Evolutionary conservation across 2,888 invertebrate species (phyloP), one percentile per base, ranked within the genome.

Genomic region (Eupeodes latifasciatus): DNA sequence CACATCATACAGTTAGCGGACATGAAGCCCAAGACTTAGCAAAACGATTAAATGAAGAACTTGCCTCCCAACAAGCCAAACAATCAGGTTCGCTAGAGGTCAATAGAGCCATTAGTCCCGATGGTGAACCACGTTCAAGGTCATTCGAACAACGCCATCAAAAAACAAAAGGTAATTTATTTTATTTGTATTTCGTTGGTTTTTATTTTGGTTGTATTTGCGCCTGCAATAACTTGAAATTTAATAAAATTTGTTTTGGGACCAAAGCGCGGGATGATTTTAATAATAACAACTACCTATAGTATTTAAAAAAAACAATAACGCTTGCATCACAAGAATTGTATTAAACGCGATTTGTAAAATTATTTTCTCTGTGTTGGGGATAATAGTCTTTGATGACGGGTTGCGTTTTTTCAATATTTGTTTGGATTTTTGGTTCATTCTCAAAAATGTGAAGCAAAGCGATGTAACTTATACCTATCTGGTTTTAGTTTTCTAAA

Each of bases 11-110:
- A 12, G 97, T 97, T 72, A 96, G 96, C 90, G 97, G 97, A 0
- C 97, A 97, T 92, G 97, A 97, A 93, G 97, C 97, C 34, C 96
- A 96, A 90, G 95, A 96, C 90, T 92, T 97, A 85, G 97, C 97
- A 3, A 96, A 96, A 91, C 94, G 96, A 1, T 94, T 96, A 76
- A 96, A 94, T 90, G 95, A 95, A 84, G 96, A 96, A 93, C 93
- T 96, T 81, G 93, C 94, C 14, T 91, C 92, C 0, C 93, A 93
- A 89, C 93, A 93, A 74, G 90, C 90, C 49, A 90, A 90, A 16
- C 92, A 91, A 71, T 89, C 89, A 11, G 91, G 92, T 2, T 91
- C 92, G 5, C 90, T 92, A 5, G 93, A 93, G 34, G 91, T 91
- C 5, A 91, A 93, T 64, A 91, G 94, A 19, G 93, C 94, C 1